Percentiles rank a stretch among this genome's conserved stretches.
These are phyloP conservation scores for Nixonia krombeini DNA, from an alignment of 1,140 invertebrate species.

Conservation along the genomic window DNA sequence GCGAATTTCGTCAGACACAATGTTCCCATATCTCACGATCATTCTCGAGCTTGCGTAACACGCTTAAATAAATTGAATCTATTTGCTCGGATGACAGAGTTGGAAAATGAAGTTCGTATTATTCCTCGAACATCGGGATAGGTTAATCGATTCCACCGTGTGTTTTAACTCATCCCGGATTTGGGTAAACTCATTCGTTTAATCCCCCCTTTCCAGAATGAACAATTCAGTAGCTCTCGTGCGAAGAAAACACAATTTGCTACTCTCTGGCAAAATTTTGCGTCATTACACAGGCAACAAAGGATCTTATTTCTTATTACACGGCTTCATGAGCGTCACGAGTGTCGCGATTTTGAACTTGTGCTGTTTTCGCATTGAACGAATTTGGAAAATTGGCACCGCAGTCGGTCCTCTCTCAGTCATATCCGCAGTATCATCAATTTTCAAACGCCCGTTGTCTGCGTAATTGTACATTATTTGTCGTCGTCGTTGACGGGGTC, in stretches of 20 bases:
- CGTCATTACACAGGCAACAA: slow-evolving; percentile 45
- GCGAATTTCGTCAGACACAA: too few relatives aligned
- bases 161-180: slow-evolving; percentile 51
- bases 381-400: too few relatives aligned
- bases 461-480: too few relatives aligned
- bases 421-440: too few relatives aligned
- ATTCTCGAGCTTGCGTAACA: neutral
- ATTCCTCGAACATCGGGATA: slow-evolving; percentile 35
- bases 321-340: slow-evolving; percentile 35
- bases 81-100: slow-evolving; percentile 14
- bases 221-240: slow-evolving; percentile 47
- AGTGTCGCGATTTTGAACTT: slow-evolving; percentile 43
- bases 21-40: too few relatives aligned
- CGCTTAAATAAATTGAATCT: slow-evolving; percentile 44
- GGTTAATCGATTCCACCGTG: slow-evolving; percentile 47
- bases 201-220: slow-evolving; percentile 47
- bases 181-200: slow-evolving; percentile 50
- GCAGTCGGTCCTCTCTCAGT: neutral
- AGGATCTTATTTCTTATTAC: slow-evolving; percentile 46
- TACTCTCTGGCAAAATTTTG: slow-evolving; percentile 36
- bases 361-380: slow-evolving; percentile 25
- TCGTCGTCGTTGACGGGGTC: too few relatives aligned
- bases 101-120: slow-evolving; percentile 46
- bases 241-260: slow-evolving; percentile 52
- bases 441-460: too few relatives aligned